Evolutionary conservation across 2,797 vertebrate genomes (phyloP), one percentile per base, ranked within the genome.

Genomic region (Etheostoma perlongum): DNA sequence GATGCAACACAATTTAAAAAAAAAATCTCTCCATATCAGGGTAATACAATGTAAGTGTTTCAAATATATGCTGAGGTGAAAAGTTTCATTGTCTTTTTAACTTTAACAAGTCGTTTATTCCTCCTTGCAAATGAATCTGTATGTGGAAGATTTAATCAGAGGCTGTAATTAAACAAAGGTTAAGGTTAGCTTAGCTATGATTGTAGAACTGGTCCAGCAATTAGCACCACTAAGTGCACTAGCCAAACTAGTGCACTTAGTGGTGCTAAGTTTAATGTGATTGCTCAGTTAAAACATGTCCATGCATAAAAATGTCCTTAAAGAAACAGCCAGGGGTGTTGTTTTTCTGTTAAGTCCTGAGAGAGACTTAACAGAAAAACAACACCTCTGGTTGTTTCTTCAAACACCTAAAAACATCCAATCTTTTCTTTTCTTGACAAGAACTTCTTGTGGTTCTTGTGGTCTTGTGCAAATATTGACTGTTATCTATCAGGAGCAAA

Each of bases 1-100:
- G 85, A 91, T 75, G 74, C 78, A 87, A 91, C 78, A 57, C 18
- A 52, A 52, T 78, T 3, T 3, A 48, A 83, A 88, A 76, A 68
- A 48, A 76, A 68, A 48, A 53, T 55, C 67, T 74, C 27, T 87
- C 64, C 47, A 48, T 82, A 72, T 80, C 49, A 68, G n/a, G 54
- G 61, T 63, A 74, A 60, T 73, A 30, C 14, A 72, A 66, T 42
- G 33, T 70, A 58, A 64, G 36, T 42, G 57, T 57, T 82, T 64
- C 10, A 65, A 58, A 76, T 73, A 30, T 42, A 79, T 57, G 57
- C 65, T 49, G 19, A 82, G 63, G 60, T 78, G 44, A 79, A 76
- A 85, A 19, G 55, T 60, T 42, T 73, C 4, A 46, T 66, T 83
- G 69, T 55, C 51, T 76, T 82, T 40, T 71, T 30, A 66, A 59